Conservation (phyloP, 92 coral and sea anemone genomes). For the Palythoa heliodiscus region DNA sequence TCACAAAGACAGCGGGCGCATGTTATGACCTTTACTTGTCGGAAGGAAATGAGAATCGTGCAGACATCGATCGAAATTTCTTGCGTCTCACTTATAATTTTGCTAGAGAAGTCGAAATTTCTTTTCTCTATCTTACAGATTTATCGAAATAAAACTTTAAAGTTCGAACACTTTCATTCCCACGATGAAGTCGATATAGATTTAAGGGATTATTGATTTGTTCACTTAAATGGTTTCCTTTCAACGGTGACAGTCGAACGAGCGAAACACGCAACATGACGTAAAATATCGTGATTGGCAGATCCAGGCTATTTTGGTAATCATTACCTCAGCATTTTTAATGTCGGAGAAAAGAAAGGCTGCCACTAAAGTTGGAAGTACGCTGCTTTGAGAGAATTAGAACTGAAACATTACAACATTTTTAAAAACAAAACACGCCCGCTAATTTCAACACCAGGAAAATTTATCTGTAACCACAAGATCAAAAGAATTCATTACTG, state of each 20-base stretch:
- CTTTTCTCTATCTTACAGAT: too few species aligned
- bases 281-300: slow-evolving; percentile 15
- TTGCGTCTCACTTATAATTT: background rate
- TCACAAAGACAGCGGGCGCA: background rate
- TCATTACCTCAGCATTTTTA: slow-evolving; percentile 12
- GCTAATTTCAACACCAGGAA: background rate
- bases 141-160: background rate
- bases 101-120: background rate
- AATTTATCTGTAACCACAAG: background rate
- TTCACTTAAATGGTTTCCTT: background rate
- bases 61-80: background rate
- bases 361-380: background rate
- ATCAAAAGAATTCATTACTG: background rate
- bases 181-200: background rate
- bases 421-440: background rate
- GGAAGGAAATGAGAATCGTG: too few species aligned
- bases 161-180: background rate
- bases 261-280: slow-evolving; percentile 29
- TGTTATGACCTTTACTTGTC: background rate
- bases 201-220: background rate
- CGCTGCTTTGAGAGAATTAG: background rate
- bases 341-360: background rate
- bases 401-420: background rate
- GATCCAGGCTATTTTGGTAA: slow-evolving; percentile 7
- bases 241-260: background rate